phyloP scores from a whole-genome alignment of 2,888 invertebrate species.

The Nemapogon koenigi region DNA sequence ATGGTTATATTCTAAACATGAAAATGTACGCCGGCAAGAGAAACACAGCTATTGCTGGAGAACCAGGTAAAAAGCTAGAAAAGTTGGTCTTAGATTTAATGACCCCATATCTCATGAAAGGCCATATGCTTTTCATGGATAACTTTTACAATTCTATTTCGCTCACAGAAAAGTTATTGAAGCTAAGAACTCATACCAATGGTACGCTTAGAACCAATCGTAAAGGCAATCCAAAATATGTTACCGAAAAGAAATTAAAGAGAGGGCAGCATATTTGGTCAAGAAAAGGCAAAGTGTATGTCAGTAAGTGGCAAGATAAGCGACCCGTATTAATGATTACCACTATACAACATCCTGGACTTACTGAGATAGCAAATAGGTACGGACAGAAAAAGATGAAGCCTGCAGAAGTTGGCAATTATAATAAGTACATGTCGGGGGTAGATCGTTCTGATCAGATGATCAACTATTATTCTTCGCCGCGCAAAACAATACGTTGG shows the following conservation, averaged over 20 bases:
- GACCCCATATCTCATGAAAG: slow-evolving; percentile 18
- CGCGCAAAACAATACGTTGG: slow-evolving; percentile 24
- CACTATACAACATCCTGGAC: slow-evolving; percentile 14
- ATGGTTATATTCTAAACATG: slow-evolving; percentile 23
- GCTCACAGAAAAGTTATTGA: slow-evolving; percentile 17
- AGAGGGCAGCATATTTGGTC: slow-evolving; percentile 23
- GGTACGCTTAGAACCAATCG: slow-evolving; percentile 18
- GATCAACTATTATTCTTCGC: slow-evolving; percentile 18
- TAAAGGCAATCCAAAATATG: slow-evolving; percentile 18
- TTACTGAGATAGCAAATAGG: background rate
- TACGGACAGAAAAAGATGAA: slow-evolving; percentile 1
- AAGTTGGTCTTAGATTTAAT: slow-evolving; percentile 17
- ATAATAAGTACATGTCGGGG: slow-evolving; percentile 21
- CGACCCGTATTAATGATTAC: slow-evolving; percentile 23
- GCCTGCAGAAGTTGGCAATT: slow-evolving; percentile 13
- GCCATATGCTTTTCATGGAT: slow-evolving; percentile 19
- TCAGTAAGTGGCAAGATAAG: slow-evolving; percentile 23
- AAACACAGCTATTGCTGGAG: slow-evolving; percentile 10
- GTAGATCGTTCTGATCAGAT: slow-evolving; percentile 24
- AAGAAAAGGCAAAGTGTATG: slow-evolving; percentile 22
- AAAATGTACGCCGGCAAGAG: slow-evolving; percentile 21
- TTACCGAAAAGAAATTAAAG: slow-evolving; percentile 19
- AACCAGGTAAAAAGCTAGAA: slow-evolving; percentile 14
- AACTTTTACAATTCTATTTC: slow-evolving; percentile 19
- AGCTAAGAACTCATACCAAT: slow-evolving; percentile 17